phyloP scores from a whole-genome alignment of 2,888 invertebrate species.

The Drosophila sordidula region DNA sequence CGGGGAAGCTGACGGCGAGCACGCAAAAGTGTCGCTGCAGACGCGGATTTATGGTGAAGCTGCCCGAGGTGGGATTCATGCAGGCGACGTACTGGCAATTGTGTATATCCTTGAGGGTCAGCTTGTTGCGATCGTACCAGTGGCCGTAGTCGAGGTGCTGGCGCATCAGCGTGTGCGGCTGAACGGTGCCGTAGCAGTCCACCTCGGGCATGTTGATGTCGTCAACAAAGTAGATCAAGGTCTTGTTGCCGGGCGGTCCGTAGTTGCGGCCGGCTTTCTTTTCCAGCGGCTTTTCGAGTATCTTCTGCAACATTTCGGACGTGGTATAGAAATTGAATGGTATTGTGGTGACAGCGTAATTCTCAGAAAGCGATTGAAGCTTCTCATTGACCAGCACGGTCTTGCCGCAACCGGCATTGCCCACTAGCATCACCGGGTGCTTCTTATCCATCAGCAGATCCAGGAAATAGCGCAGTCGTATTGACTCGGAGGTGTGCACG shows the following conservation, averaged over 20 bases:
- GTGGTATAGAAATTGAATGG: constrained; percentile 99
- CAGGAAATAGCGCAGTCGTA: constrained; percentile 94
- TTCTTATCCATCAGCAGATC: constrained; percentile 94
- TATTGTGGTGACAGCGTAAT: constrained; percentile 94
- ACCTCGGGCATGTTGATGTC: constrained; percentile 99
- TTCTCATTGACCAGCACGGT: constrained; percentile 93
- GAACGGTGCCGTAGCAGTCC: constrained; percentile 95
- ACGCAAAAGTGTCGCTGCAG: constrained; percentile 96
- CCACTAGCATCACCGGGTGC: constrained; percentile 97
- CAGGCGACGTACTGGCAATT: constrained; percentile 98
- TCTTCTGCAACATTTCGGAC: constrained; percentile 96
- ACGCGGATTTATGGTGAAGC: constrained; percentile 97
- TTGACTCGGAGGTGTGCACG: constrained; percentile 97
- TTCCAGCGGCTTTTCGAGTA: constrained; percentile 96
- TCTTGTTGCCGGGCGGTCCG: constrained; percentile 97
- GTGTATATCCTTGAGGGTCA: constrained; percentile 96
- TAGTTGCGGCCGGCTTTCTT: constrained; percentile 98
- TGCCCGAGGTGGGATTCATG: constrained; percentile 99
- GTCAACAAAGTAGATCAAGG: constrained; percentile 97
- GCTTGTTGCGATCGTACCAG: constrained; percentile 96
- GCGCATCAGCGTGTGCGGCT: constrained; percentile 97
- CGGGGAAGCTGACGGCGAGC: constrained; percentile 93
- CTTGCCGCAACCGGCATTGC: constrained; percentile 97
- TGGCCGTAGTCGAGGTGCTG: constrained; percentile 98
- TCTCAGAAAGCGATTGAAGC: constrained; percentile 90